Conservation (phyloP, 1,140 invertebrate genomes). For the Argopecten irradians region DNA sequence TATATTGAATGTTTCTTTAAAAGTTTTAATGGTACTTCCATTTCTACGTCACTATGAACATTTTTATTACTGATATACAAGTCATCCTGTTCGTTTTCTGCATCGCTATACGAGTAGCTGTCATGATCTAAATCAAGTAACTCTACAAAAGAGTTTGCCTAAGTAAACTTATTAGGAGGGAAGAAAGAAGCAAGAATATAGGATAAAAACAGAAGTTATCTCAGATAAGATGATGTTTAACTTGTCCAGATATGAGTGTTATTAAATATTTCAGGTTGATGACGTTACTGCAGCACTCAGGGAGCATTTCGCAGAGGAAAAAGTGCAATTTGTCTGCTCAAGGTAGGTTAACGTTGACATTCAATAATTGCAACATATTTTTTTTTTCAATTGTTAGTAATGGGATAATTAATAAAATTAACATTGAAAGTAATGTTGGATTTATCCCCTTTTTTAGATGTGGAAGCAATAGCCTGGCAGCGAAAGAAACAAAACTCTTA, state of each 20-base stretch:
- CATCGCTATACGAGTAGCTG: too few relatives aligned
- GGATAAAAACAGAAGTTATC: too few relatives aligned
- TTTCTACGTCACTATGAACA: not conserved
- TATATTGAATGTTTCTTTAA: not conserved
- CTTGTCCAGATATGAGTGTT: not conserved
- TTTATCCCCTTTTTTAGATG: not conserved
- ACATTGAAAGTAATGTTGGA: too few relatives aligned
- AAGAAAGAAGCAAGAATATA: too few relatives aligned
- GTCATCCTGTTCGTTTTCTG: not conserved
- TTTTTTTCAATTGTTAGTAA: too few relatives aligned
- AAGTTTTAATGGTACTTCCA: not conserved
- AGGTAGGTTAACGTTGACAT: too few relatives aligned
- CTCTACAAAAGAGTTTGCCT: too few relatives aligned
- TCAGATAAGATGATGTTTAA: too few relatives aligned
- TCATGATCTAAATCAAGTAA: too few relatives aligned
- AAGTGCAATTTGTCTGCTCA: not conserved
- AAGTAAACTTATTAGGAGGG: too few relatives aligned
- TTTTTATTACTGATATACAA: not conserved
- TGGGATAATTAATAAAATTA: too few relatives aligned
- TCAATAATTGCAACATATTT: too few relatives aligned
- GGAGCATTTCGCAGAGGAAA: not conserved
- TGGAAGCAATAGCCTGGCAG: not conserved
- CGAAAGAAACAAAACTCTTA: not conserved
- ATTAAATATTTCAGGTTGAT: not conserved
- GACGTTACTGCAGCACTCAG: not conserved